Base-by-base conservation (phyloP, 2,888 invertebrate species). In the Tachystola acroxantha region DNA sequence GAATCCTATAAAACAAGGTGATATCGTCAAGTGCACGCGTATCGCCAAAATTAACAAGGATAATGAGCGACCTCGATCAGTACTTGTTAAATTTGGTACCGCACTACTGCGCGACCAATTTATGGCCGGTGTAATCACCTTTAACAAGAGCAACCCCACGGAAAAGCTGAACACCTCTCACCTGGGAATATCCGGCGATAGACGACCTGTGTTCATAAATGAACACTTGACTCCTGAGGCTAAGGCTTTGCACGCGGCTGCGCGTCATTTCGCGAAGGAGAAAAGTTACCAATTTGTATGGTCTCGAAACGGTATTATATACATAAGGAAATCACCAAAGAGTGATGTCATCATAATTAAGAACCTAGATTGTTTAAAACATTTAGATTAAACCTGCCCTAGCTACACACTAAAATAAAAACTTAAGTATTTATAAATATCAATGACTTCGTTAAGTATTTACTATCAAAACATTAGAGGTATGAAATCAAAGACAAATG, bases 401-500 rank as follows among this genome's bases (percentile, higher is more conserved):
- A 19, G 6, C 19, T 19, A 19, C 19, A 3, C 6, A 19, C 3
- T 19, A 3, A 28, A 6, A 12, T 6, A 10, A 11, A 5, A 3
- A 25, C 10, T 10, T 25, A 9, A 9, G 4, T 25, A n/a, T 3
- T 7, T 3, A 6, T 24, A 24, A 24, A 6, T 30, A 34, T 7
- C 7, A 26, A 22, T 32, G 14, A 10, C 30, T 34, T 9, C 7
- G 12, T 32, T 40, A 32, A 31, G 27, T 12, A 33, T 42, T 6
- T 45, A 43, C 28, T 46, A 49, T 14, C 43, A 45, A 34, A 46
- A 46, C 37, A 33, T 40, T n/a, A 25, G 45, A 7, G 45, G 48
- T 26, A 27, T 47, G 1, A 38, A 40, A 4, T 39, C 42, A 0
- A 46, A 46, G 35, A 36, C 39, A 20, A 6, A 25, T 16, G 10